Evolutionary conservation across 2,797 vertebrate species (phyloP), one percentile per base, ranked within the genome.

Genomic region (Tympanoctomys barrerae): DNA sequence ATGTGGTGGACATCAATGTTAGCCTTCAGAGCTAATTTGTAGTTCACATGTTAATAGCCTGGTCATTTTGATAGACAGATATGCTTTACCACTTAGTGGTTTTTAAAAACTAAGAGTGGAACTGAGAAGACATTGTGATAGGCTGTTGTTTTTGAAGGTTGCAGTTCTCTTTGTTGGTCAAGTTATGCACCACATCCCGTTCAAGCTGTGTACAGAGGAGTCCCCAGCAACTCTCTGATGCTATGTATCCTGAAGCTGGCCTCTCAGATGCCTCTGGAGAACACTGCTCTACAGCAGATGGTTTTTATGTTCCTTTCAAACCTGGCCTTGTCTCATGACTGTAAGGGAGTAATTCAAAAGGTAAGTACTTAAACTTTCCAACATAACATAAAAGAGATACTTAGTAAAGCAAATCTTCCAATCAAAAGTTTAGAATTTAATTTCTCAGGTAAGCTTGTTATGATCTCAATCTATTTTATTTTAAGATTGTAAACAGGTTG

Each of bases 331-430:
- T 99, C 99, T 88, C 99, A 99, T 49, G 99, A 99, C 97, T 99
- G 99, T 96, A 99, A 98, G 98, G 98, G 99, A 68, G 42, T 99
- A 88, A 98, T 99, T 98, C 99, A 99, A 85, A 99, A 99, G 99
- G 99, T 99, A 98, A 97, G 96, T 54, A 80, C 75, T 73, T 31
- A 28, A 2, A 10, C 2, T 22, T 3, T n/a, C 26, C 59, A 79
- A 1, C 13, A 2, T 13, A 0, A 57, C 36, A 4, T 94, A 42
- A 33, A 54, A 62, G 46, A 90, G 46, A 54, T 39, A 61, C n/a
- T 42, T 81, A 7, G 21, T 39, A 64, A 84, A 82, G 36, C 73
- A 62, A n/a, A 33, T 28, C 68, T 59, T n/a, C 42, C 13, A 42
- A 1, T 66, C 16, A 7, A 66, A 68, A 52, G 28, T 71, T 84